Base-by-base conservation (phyloP, 2,113 vertebrate genomes). In the Mobula hypostoma region DNA sequence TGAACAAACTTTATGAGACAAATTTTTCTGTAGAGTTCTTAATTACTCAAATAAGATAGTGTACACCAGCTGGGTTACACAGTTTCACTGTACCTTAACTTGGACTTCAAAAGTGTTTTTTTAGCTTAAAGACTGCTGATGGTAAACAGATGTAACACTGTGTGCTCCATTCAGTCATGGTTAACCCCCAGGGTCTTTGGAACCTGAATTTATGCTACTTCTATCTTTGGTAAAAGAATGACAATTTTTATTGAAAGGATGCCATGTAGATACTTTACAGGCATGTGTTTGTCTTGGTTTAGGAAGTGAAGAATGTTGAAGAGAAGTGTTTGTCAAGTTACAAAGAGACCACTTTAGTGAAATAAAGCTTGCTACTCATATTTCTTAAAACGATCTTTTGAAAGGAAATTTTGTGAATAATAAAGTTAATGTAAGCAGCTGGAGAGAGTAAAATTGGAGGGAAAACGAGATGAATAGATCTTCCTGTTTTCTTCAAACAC, bases 401-500 rank as follows among this genome's bases (percentile, higher is more conserved):
- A 93, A 74, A 93, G 70, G 91, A 93, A 56, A 76, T 93, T 94
- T 94, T 72, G 19, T 94, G 94, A 94, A 95, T 96, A 95, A 94
- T 58, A 95, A 95, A 94, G 95, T 94, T 94, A 94, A 88, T 96
- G 90, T 76, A 96, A 97, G 95, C 97, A 97, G 96, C 95, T 97
- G 96, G 96, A 96, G 95, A 95, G 90, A 94, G 95, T 94, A 95
- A 96, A 96, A 97, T 95, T 0, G 0, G 68, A 96, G 19, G 91
- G 95, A 95, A 95, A 95, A 94, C 29, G 95, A 96, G 95, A 96
- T 96, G 95, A 97, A 96, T 95, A 94, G 95, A 95, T 95, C 74
- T 96, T 97, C 96, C 95, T 96, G 96, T 96, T 96, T 97, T 96
- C 94, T 12, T 96, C 96, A 96, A 94, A 56, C 92, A 58, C 94